Conservation (phyloP, 2,888 invertebrate species). For the Lucinisca nassula region DNA sequence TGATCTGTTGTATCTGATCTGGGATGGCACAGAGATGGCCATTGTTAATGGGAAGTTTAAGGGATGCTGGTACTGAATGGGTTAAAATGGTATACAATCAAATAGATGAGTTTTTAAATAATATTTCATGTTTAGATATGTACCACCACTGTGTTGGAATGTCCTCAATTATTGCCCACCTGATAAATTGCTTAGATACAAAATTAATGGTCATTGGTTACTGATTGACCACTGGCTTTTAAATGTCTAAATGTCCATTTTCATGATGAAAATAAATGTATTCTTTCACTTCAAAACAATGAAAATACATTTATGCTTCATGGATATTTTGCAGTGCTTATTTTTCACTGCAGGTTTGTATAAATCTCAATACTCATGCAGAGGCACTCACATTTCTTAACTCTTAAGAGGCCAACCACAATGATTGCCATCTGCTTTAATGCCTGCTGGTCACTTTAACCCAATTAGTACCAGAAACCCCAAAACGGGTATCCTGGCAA, state of each 20-base stretch:
- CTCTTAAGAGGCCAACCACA: no score
- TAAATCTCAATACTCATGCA: no score
- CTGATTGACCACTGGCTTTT: neutral
- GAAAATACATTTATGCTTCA: neutral
- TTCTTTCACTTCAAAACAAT: neutral
- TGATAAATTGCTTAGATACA: constrained; percentile 1
- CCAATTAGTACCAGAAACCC: no score
- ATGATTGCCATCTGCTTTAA: no score
- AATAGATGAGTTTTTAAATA: neutral
- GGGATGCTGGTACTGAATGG: no score
- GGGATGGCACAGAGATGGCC: no score
- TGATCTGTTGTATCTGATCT: no score
- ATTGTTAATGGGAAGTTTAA: no score
- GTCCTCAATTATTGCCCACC: neutral
- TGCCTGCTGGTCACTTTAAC: no score
- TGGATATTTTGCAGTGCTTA: constrained; percentile 1
- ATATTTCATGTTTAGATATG: neutral
- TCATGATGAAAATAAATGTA: neutral
- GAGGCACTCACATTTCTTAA: no score
- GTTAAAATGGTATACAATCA: neutral
- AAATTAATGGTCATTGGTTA: neutral
- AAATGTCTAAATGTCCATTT: neutral
- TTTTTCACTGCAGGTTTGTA: neutral
- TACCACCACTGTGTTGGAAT: neutral
- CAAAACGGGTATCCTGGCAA: no score